Conservation (phyloP, 2,888 invertebrate genomes). For the Steinernema hermaphroditum region DNA sequence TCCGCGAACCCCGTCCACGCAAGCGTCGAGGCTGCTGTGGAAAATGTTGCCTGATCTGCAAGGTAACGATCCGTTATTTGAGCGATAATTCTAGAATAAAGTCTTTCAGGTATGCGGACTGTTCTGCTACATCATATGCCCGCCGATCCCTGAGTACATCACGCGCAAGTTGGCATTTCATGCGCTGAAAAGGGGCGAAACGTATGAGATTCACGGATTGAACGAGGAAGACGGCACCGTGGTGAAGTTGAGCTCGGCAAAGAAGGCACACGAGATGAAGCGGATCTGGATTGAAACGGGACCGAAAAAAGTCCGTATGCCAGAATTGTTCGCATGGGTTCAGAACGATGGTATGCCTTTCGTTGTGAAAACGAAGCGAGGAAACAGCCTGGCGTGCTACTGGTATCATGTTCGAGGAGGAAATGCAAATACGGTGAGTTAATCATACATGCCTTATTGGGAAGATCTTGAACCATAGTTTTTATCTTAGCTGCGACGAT, state of each 20-base stretch:
- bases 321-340: background rate
- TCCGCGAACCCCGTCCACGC: no score
- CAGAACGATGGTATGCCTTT: background rate
- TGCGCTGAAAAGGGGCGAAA: constrained; percentile 45
- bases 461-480: background rate
- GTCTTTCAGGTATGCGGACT: constrained; percentile 44
- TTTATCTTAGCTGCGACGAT: background rate
- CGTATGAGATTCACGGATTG: constrained; percentile 13
- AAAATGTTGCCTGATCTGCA: no score
- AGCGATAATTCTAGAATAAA: no score
- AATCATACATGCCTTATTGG: background rate
- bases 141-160: constrained; percentile 55
- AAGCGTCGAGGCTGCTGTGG: no score
- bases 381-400: background rate
- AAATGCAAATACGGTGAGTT: background rate
- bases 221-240: constrained; percentile 28
- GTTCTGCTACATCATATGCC: constrained; percentile 53
- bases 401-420: background rate
- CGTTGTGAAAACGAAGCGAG: background rate
- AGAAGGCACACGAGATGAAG: constrained; percentile 21
- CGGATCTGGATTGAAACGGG: background rate
- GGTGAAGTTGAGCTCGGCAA: constrained; percentile 15
- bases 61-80: no score
- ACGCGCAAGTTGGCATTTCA: constrained; percentile 59
- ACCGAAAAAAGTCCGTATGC: background rate